These are phyloP conservation scores for Montipora efflorescens DNA, from an alignment of 64 coral and sea anemone species.

Conservation along the genomic window DNA sequence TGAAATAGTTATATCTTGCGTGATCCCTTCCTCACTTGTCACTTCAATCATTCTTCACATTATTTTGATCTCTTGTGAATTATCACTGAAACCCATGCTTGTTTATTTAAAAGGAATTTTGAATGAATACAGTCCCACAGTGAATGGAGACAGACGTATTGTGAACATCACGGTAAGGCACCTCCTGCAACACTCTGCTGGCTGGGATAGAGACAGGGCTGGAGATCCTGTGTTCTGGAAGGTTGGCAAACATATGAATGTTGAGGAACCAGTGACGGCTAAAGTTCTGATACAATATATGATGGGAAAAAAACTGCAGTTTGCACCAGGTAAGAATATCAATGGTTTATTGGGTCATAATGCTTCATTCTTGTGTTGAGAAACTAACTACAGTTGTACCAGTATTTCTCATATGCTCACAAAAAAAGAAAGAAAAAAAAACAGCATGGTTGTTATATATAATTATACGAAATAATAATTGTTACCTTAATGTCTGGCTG, in stretches of 20 bases:
- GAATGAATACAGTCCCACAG: conserved; percentile 9
- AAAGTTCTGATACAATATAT: conserved; percentile 35
- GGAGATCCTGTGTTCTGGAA: conserved; percentile 56
- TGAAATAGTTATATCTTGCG: no score
- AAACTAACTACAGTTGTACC: no score
- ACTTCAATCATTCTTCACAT: neutral
- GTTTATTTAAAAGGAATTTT: conserved; percentile 19
- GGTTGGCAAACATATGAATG: conserved; percentile 44
- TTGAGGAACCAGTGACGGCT: conserved; percentile 22
- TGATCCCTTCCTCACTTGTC: no score
- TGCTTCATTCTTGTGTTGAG: no score
- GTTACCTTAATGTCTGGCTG: no score
- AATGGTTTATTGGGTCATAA: no score
- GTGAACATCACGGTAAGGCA: conserved; percentile 28
- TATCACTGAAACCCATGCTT: neutral
- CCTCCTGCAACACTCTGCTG: conserved; percentile 38
- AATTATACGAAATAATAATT: no score
- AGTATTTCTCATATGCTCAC: no score
- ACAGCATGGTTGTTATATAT: no score
- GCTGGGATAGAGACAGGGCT: conserved; percentile 48
- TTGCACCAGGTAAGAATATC: conserved; percentile 12
- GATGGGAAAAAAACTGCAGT: conserved; percentile 49
- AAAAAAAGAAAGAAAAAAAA: no score
- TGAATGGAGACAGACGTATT: conserved; percentile 18
- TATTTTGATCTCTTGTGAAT: neutral